Evolutionary conservation across 2,113 vertebrate species (phyloP).

Genomic region (Pygoscelis adeliae): DNA sequence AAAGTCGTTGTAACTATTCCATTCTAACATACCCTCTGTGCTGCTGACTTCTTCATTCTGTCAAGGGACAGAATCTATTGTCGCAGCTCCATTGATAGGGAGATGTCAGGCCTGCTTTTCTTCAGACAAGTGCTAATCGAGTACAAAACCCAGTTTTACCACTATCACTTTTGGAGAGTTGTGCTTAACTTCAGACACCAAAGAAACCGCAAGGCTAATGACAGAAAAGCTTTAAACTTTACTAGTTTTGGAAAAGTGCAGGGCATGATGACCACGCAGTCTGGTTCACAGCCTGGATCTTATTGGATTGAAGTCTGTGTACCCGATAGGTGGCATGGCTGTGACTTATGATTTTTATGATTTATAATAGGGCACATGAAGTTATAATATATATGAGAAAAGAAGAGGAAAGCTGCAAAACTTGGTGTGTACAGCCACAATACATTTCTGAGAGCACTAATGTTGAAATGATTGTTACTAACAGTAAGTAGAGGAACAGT

Average conservation of each 20-base stretch:
- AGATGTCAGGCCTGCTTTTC: neutral
- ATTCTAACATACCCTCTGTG: neutral
- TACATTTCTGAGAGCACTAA: neutral
- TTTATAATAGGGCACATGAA: neutral
- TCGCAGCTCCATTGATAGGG: neutral
- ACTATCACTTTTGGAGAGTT: neutral
- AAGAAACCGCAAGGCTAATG: neutral
- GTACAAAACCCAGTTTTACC: neutral
- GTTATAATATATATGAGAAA: neutral
- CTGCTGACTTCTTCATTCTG: neutral
- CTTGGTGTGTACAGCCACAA: neutral
- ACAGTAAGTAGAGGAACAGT: neutral
- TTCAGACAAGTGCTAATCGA: neutral
- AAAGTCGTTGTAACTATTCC: neutral
- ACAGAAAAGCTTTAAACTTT: neutral
- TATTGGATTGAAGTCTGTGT: neutral
- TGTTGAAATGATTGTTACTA: neutral
- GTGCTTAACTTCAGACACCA: neutral
- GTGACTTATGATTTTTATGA: neutral
- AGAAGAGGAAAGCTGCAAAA: neutral
- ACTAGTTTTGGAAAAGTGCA: neutral
- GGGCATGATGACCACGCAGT: accelerated
- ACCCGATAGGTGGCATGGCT: accelerated
- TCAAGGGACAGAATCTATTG: neutral
- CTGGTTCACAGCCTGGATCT: neutral